These are phyloP conservation scores for Oscheius sp. DNA, from an alignment of 2,888 invertebrate genomes.

Conservation along the genomic window DNA sequence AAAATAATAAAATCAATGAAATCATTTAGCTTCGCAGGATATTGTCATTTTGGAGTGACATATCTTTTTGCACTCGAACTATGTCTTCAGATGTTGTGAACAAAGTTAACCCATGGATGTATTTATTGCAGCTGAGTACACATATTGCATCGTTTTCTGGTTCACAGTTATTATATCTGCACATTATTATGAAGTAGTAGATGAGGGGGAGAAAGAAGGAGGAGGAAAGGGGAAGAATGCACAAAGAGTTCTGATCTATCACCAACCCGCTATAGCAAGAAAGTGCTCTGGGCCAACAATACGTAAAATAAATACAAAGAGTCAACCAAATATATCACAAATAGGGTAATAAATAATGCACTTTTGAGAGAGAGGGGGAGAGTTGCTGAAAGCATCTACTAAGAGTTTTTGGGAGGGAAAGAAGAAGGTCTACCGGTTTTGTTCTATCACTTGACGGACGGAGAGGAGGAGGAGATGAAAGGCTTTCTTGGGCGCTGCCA, in stretches of 20 bases:
- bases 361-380: slow-evolving; percentile 14
- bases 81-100: too few relatives aligned
- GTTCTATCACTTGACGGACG: slow-evolving; percentile 37
- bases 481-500: slow-evolving; percentile 13
- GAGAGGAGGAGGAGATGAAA: slow-evolving; percentile 29
- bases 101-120: slow-evolving; percentile 8
- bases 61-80: too few relatives aligned
- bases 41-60: too few relatives aligned
- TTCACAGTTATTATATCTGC: slow-evolving; percentile 28
- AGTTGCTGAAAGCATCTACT: slow-evolving; percentile 41
- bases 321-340: slow-evolving; percentile 21
- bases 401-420: background rate
- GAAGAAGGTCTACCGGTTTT: slow-evolving; percentile 38
- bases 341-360: slow-evolving; percentile 25
- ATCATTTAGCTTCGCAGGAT: background rate
- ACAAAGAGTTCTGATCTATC: background rate
- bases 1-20: background rate
- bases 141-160: slow-evolving; percentile 24
- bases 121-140: slow-evolving; percentile 23
- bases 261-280: slow-evolving; percentile 43
- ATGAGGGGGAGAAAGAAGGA: slow-evolving; percentile 1
- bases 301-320: slow-evolving; percentile 31
- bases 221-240: too few relatives aligned
- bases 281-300: slow-evolving; percentile 40
- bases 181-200: slow-evolving; percentile 34